phyloP scores from a whole-genome alignment of 2,113 vertebrate species.

The Pongo pygmaeus region DNA sequence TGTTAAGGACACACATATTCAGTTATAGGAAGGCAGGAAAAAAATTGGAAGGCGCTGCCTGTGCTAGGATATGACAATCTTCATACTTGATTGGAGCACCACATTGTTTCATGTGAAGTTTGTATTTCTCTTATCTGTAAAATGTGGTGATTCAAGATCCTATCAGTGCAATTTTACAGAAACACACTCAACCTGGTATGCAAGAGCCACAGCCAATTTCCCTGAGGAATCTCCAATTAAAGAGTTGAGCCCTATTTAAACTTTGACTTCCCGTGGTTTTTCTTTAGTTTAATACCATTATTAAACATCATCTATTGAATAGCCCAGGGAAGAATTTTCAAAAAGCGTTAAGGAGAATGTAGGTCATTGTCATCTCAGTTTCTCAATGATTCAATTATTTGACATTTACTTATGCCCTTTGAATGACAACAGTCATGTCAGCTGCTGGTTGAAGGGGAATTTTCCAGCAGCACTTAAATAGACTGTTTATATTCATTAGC shows the following conservation, averaged over 20 bases:
- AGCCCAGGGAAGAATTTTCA: conserved; percentile 72
- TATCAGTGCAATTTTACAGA: not conserved
- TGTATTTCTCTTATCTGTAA: not conserved
- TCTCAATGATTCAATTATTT: conserved; percentile 79
- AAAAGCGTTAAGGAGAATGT: conserved; percentile 79
- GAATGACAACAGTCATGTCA: conserved; percentile 76
- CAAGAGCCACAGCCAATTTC: not conserved
- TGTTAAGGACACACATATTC: not conserved
- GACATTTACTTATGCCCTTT: conserved; percentile 76
- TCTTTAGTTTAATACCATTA: conserved; percentile 42
- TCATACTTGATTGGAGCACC: not conserved
- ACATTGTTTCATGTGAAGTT: not conserved
- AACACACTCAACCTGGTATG: not conserved
- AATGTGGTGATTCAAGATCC: not conserved
- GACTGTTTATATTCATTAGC: conserved; percentile 81
- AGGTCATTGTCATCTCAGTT: conserved; percentile 79
- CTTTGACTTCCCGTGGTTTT: conserved; percentile 43
- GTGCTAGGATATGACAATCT: not conserved
- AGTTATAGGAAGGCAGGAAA: not conserved
- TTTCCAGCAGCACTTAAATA: conserved; percentile 74
- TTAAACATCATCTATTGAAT: conserved; percentile 73
- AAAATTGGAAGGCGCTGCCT: not conserved
- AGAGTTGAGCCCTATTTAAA: not conserved
- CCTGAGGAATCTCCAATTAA: not conserved
- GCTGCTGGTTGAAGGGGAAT: conserved; percentile 80